A percentile compares a stretch with the other conserved stretches of the same genome.
Conservation (phyloP, 1,140 invertebrate genomes). For the Cyclina sinensis region DNA sequence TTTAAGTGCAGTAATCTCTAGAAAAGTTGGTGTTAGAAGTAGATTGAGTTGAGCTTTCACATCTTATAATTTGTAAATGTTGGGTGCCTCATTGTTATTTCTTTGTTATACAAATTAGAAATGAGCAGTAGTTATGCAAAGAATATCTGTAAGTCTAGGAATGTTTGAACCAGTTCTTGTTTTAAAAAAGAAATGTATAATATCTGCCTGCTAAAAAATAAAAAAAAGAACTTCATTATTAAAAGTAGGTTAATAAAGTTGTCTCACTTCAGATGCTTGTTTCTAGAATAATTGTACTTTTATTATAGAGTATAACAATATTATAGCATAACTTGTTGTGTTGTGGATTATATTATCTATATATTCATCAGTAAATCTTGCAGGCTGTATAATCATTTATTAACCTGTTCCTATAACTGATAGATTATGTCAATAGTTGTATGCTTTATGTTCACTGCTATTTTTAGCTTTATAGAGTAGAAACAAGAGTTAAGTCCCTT, state of each 20-base stretch:
- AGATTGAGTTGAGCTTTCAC: too few species aligned
- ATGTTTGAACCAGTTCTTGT: too few species aligned
- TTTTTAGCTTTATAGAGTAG: conserved; percentile 79
- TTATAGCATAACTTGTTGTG: neutral
- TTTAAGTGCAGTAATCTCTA: too few species aligned
- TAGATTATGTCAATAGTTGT: conserved; percentile 31
- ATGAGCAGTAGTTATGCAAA: too few species aligned
- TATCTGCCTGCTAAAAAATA: conserved; percentile 2
- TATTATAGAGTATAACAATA: neutral
- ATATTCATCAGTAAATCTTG: neutral
- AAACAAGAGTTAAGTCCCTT: conserved; percentile 76
- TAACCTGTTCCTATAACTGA: conserved; percentile 21
- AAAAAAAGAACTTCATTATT: too few species aligned
- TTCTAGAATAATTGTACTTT: neutral
- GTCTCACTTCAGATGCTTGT: conserved; percentile 44
- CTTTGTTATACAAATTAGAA: too few species aligned
- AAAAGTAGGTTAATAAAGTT: too few species aligned
- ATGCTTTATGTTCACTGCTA: conserved; percentile 56
- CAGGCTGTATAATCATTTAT: conserved; percentile 22
- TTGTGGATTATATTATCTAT: neutral
- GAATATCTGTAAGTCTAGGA: too few species aligned
- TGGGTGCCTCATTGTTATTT: too few species aligned
- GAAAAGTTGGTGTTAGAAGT: too few species aligned
- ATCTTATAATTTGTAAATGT: too few species aligned
- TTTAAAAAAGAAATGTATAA: too few species aligned